These are phyloP conservation scores for Liopterus haemorrhoidalis DNA, from an alignment of 2,888 invertebrate species.

Conservation along the genomic window DNA sequence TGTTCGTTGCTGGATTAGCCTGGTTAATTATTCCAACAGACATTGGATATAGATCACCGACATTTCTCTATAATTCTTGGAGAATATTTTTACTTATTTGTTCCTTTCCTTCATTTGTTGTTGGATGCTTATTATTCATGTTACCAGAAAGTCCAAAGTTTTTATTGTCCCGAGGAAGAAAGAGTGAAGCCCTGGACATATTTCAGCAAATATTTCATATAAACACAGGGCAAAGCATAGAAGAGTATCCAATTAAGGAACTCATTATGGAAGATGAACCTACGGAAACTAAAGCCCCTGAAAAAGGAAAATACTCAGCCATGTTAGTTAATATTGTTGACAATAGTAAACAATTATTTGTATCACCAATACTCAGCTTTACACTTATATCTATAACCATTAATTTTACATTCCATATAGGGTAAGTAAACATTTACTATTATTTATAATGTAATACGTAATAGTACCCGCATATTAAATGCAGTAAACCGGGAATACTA, in stretches of 20 bases:
- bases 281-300: slow-evolving; percentile 47
- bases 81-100: slow-evolving; percentile 84
- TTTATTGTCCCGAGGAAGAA: slow-evolving; percentile 70
- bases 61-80: slow-evolving; percentile 86
- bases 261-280: slow-evolving; percentile 54
- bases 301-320: slow-evolving; percentile 61
- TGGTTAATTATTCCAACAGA: slow-evolving; percentile 71
- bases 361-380: slow-evolving; percentile 74
- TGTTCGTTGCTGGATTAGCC: slow-evolving; percentile 81
- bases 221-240: slow-evolving; percentile 70
- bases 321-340: slow-evolving; percentile 73
- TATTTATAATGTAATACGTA: too few species aligned
- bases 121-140: slow-evolving; percentile 73
- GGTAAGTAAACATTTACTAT: slow-evolving; percentile 55
- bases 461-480: too few species aligned
- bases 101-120: slow-evolving; percentile 81
- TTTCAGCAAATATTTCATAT: slow-evolving; percentile 75
- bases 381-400: slow-evolving; percentile 80
- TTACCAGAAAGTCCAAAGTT: slow-evolving; percentile 91
- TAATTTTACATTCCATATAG: slow-evolving; percentile 90
- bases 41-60: slow-evolving; percentile 60
- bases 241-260: slow-evolving; percentile 71
- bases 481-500: too few species aligned
- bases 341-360: slow-evolving; percentile 75
- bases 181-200: slow-evolving; percentile 74